These are phyloP conservation scores for Laticauda colubrina DNA, from an alignment of 2,113 vertebrate genomes.

Conservation along the genomic window DNA sequence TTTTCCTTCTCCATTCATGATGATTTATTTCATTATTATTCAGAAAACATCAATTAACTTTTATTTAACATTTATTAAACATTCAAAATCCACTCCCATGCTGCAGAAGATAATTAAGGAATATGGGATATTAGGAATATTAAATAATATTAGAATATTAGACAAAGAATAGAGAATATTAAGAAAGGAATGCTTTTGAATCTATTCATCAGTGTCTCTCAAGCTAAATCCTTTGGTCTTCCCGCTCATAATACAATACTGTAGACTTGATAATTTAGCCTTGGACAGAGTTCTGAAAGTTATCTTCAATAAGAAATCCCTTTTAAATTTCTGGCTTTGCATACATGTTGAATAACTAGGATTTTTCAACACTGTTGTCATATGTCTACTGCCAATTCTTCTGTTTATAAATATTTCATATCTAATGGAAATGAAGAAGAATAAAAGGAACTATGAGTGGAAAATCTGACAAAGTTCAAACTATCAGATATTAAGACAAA, in stretches of 20 bases:
- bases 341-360: neutral
- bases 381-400: neutral
- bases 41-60: neutral
- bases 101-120: neutral
- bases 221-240: neutral
- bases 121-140: neutral
- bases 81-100: neutral
- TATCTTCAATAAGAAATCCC: neutral
- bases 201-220: neutral
- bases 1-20: neutral
- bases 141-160: neutral
- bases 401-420: neutral
- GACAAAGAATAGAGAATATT: neutral
- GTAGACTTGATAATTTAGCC: neutral
- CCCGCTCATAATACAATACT: neutral
- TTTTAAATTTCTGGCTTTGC: neutral
- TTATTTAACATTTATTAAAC: neutral
- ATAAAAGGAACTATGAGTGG: neutral
- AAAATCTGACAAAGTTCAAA: neutral
- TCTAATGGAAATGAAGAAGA: neutral
- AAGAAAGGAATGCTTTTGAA: neutral
- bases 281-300: neutral
- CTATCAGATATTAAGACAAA: neutral
- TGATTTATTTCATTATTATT: neutral
- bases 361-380: neutral